Evolutionary conservation across 2,113 vertebrate species (phyloP).

Genomic region (Paramormyrops kingsleyae): DNA sequence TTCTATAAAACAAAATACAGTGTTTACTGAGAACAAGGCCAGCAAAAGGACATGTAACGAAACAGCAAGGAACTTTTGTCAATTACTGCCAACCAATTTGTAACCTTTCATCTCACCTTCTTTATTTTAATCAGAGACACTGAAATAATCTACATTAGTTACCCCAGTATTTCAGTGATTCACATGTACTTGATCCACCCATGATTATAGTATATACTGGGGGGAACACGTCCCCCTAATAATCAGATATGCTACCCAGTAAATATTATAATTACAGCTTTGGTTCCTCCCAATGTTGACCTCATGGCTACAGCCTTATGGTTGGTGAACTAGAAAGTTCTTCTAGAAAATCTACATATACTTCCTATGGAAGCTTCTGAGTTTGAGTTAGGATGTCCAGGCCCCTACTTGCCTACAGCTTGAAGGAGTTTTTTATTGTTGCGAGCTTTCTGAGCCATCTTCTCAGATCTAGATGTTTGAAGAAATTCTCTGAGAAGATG

Average conservation of each 20-base stretch:
- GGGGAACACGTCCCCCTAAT: neutral
- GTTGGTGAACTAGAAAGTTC: neutral
- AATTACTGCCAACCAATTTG: neutral
- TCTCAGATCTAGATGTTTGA: conserved; percentile 56
- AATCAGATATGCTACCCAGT: neutral
- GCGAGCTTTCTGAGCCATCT: conserved; percentile 52
- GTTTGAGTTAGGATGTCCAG: neutral
- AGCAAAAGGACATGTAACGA: neutral
- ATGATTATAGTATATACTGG: neutral
- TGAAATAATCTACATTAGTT: neutral
- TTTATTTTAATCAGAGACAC: neutral
- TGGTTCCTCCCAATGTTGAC: neutral
- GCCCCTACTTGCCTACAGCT: conserved; percentile 50
- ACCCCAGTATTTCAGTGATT: neutral
- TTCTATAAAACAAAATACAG: neutral
- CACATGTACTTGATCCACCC: neutral
- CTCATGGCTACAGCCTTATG: neutral
- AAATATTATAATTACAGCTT: too few relatives aligned
- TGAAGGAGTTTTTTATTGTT: conserved; percentile 56
- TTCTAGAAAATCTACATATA: neutral
- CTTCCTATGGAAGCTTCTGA: neutral
- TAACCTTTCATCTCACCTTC: neutral
- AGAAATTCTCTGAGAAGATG: conserved; percentile 54
- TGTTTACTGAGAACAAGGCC: neutral
- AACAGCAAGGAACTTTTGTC: neutral